A percentile compares a stretch with the other conserved stretches of the same genome.
phyloP scores from a whole-genome alignment of 2,888 invertebrate species.

The Aelia acuminata region DNA sequence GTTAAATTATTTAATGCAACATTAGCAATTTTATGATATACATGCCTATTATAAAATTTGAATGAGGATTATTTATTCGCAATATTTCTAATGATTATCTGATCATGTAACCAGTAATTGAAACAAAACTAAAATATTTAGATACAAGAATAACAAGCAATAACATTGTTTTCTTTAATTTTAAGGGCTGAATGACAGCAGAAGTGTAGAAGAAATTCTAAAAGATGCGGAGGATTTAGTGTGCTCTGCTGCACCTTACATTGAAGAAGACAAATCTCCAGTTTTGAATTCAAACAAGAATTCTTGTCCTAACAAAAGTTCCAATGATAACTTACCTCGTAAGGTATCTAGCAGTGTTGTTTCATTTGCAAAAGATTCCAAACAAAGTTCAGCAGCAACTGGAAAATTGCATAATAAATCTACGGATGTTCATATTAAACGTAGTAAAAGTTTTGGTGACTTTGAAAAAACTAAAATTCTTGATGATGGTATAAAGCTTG shows the following conservation, averaged over 20 bases:
- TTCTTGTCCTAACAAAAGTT: not conserved
- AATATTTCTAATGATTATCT: too few species aligned
- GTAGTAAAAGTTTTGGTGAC: slow-evolving; percentile 16
- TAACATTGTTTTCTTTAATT: slow-evolving; percentile 7
- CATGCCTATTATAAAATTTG: too few species aligned
- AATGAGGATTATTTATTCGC: too few species aligned
- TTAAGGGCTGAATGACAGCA: slow-evolving; percentile 63
- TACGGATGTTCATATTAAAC: not conserved
- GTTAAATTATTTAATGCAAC: not conserved
- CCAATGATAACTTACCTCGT: not conserved
- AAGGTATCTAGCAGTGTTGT: not conserved
- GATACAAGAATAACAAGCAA: not conserved
- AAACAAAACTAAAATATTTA: too few species aligned
- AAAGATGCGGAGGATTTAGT: slow-evolving; percentile 74
- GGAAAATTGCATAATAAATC: not conserved
- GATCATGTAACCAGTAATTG: too few species aligned
- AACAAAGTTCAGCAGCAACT: not conserved
- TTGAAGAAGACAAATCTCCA: slow-evolving; percentile 51
- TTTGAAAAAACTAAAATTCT: slow-evolving; percentile 28
- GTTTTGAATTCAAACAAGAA: slow-evolving; percentile 4
- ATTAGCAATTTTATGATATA: too few species aligned
- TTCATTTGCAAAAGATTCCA: not conserved
- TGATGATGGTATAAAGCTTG: slow-evolving; percentile 23
- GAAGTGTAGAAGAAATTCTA: slow-evolving; percentile 75
- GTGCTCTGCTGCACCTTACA: slow-evolving; percentile 68